Conservation (phyloP, 2,113 vertebrate genomes). For the Rhizomys pruinosus region DNA sequence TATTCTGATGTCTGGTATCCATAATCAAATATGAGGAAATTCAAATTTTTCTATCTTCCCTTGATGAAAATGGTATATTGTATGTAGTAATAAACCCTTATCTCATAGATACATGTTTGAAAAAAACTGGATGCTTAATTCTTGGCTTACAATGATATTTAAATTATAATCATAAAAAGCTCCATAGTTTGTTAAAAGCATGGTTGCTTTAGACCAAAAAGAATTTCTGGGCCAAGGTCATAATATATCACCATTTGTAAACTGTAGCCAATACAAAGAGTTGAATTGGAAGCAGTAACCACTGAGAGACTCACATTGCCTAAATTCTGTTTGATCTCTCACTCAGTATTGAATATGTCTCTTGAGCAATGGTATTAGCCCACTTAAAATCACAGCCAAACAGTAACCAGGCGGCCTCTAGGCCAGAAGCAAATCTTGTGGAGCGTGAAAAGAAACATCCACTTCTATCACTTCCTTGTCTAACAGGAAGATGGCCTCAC, state of each 20-base stretch:
- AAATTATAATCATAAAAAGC: constrained; percentile 13
- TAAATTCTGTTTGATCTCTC: not conserved
- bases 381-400: too few species aligned
- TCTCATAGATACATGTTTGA: not conserved
- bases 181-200: not conserved
- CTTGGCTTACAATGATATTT: constrained; percentile 31
- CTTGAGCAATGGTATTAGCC: too few species aligned
- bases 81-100: constrained; percentile 17
- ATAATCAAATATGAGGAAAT: constrained; percentile 67
- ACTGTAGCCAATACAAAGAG: not conserved
- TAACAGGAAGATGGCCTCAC: too few species aligned
- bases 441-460: too few species aligned
- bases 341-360: too few species aligned
- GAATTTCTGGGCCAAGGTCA: constrained; percentile 11
- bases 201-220: not conserved
- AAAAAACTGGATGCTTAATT: constrained; percentile 19
- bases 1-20: constrained; percentile 15
- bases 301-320: not conserved
- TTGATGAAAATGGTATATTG: constrained; percentile 19
- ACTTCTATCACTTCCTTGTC: too few species aligned
- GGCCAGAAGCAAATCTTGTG: too few species aligned
- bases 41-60: not conserved
- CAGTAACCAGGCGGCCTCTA: too few species aligned
- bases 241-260: constrained; percentile 18
- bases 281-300: constrained; percentile 2